phyloP scores from a whole-genome alignment of 2,113 vertebrate genomes.

The Bos javanicus region DNA sequence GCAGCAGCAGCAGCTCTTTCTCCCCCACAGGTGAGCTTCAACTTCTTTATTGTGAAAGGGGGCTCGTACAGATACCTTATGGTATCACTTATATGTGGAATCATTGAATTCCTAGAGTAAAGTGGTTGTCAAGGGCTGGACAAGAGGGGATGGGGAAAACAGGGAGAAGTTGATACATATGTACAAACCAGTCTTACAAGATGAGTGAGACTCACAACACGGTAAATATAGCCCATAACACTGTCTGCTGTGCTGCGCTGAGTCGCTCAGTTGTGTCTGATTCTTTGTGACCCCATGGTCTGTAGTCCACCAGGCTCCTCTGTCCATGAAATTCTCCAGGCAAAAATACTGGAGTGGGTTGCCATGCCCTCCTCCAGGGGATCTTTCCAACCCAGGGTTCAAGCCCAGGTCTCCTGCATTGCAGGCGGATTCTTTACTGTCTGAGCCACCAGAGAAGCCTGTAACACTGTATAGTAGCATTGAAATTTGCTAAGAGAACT shows the following conservation, averaged over 20 bases:
- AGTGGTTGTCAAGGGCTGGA: not conserved
- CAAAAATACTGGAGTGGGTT: not conserved
- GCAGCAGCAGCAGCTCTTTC: not conserved
- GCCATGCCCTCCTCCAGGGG: not conserved
- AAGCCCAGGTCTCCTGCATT: not conserved
- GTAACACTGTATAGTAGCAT: not conserved
- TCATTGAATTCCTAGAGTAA: not conserved
- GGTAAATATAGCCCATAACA: not conserved
- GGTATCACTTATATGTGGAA: not conserved
- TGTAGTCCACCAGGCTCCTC: not conserved
- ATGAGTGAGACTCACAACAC: not conserved
- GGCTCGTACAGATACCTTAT: not conserved
- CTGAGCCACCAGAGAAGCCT: not conserved
- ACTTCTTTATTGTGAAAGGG: not conserved
- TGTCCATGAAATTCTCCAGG: not conserved
- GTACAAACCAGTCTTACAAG: not conserved
- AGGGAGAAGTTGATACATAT: not conserved
- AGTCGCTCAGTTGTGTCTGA: not conserved
- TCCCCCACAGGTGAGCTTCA: not conserved
- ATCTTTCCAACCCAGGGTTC: not conserved
- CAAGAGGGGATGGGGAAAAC: fast-evolving
- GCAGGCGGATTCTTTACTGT: not conserved
- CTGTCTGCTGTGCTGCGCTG: not conserved
- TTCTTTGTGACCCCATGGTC: not conserved
- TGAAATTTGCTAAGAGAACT: not conserved